Conservation (phyloP, 2,888 invertebrate species). For the Campoletis raptor region DNA sequence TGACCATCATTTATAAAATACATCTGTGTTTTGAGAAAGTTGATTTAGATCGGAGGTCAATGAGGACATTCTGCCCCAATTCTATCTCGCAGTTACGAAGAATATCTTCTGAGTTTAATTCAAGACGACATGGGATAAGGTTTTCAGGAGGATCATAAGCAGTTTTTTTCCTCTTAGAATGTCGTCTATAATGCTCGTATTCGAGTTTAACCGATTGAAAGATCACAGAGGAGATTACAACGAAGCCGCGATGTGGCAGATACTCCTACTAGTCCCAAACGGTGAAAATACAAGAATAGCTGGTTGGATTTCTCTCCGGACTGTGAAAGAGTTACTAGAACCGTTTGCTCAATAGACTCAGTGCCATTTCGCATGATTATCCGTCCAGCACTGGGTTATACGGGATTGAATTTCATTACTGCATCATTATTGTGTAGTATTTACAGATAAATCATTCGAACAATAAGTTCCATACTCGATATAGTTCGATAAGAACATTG, state of each 20-base stretch:
- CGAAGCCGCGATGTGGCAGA: conserved; percentile 26
- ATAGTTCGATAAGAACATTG: conserved; percentile 30
- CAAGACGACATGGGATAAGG: not conserved
- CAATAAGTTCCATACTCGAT: conserved; percentile 27
- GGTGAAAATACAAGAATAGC: conserved; percentile 55
- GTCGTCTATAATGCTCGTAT: not conserved
- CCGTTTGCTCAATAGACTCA: conserved; percentile 33
- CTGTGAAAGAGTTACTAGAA: conserved; percentile 44
- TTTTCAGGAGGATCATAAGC: not conserved
- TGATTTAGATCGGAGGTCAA: not conserved
- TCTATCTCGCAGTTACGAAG: conserved; percentile 7
- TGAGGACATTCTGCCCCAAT: conserved; percentile 8
- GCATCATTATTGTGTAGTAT: not conserved
- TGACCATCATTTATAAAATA: not conserved
- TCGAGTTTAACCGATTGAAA: conserved; percentile 22
- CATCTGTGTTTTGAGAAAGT: not conserved
- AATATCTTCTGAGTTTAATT: not conserved
- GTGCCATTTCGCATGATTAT: conserved; percentile 25
- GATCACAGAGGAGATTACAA: conserved; percentile 30
- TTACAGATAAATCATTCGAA: conserved; percentile 38
- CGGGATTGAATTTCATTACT: conserved; percentile 20
- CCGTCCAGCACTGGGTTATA: not conserved
- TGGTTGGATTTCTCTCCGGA: conserved; percentile 46
- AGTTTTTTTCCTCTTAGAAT: conserved; percentile 13
- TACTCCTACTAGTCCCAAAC: conserved; percentile 39